Percentiles rank a stretch among this genome's conserved stretches.
Conservation (phyloP, 92 coral and sea anemone species). For the Umimayanthus kanabou region DNA sequence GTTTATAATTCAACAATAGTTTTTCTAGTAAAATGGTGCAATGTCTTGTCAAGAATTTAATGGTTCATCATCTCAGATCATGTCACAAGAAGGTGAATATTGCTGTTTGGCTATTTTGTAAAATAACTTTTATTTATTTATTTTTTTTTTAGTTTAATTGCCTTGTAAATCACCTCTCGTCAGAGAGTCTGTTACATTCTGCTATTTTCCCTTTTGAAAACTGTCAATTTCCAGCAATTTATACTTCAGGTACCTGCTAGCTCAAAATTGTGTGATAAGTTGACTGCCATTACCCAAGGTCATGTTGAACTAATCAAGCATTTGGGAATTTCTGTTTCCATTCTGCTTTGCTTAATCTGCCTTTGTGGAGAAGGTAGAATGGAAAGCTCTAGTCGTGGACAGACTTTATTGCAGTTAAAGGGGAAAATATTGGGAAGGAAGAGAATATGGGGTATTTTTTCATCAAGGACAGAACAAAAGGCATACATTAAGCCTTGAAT, state of each 20-base stretch:
- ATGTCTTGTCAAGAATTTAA: too few species aligned
- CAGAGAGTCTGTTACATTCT: slow-evolving; percentile 9
- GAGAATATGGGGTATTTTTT: slow-evolving; percentile 4
- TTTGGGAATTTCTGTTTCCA: too few species aligned
- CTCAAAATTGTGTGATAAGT: too few species aligned
- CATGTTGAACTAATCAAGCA: too few species aligned
- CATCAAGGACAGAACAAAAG: neutral
- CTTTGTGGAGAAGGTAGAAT: neutral
- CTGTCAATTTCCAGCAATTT: too few species aligned
- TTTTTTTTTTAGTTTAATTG: neutral
- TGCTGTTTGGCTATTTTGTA: too few species aligned
- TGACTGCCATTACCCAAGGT: too few species aligned
- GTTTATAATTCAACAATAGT: slow-evolving; percentile 1
- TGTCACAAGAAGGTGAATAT: too few species aligned
- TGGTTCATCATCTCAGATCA: too few species aligned
- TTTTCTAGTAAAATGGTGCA: too few species aligned
- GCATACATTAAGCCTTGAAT: slow-evolving; percentile 8
- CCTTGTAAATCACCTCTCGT: neutral
- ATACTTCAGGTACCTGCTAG: too few species aligned
- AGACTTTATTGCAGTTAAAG: neutral
- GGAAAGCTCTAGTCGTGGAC: slow-evolving; percentile 15
- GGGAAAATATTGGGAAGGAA: slow-evolving; percentile 15
- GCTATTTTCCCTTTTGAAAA: neutral
- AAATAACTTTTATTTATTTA: too few species aligned
- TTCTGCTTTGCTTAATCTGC: slow-evolving; percentile 15